Base-by-base conservation (phyloP, 2,113 vertebrate species). In the Acrocephalus kingi region DNA sequence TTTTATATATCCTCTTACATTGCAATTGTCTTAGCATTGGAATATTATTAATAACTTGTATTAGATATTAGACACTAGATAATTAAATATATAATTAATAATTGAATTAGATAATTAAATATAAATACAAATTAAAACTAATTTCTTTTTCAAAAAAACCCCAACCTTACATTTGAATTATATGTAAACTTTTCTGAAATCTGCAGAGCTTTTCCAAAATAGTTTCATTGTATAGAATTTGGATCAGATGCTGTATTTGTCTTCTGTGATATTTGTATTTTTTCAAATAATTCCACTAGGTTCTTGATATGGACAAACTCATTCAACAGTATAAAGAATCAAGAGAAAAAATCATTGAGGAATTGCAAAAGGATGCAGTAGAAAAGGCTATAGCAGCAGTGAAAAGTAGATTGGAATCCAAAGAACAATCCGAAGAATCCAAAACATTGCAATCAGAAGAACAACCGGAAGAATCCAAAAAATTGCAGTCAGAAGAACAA, bases 251-350 rank as follows among this genome's bases (percentile, higher is more conserved):
- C 39, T 68, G 0, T 85, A 24, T 73, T 63, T 89, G 7, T 85
- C 11, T 56, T 59, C 16, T 84, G 33, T 51, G 15, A 16, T 71
- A n/a, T 46, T 62, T 39, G 24, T 66, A 13, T 30, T 94, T 86
- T 94, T 94, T 72, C 83, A 30, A 84, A 93, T 90, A 1, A 81
- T 96, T 93, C 95, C 75, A 76, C 41, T 94, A 98, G 95, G 97
- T 99, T 90, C 81, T 99, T 96, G 98, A 99, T 92, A 97, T 98
- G 90, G 92, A 96, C 41, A 74, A 93, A 61, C 49, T 98, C 79
- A 97, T 98, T 90, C 85, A 98, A 89, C 84, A 92, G 12, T 61
- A 59, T 73, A 41, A 98, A 54, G 90, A 97, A 94, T 69, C 87
- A 82, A 98, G 94, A 85, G 68, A 98, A 89, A 95, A 95, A 46